These are phyloP conservation scores for Spialia ferax DNA, from an alignment of 2,888 invertebrate genomes.

Conservation along the genomic window DNA sequence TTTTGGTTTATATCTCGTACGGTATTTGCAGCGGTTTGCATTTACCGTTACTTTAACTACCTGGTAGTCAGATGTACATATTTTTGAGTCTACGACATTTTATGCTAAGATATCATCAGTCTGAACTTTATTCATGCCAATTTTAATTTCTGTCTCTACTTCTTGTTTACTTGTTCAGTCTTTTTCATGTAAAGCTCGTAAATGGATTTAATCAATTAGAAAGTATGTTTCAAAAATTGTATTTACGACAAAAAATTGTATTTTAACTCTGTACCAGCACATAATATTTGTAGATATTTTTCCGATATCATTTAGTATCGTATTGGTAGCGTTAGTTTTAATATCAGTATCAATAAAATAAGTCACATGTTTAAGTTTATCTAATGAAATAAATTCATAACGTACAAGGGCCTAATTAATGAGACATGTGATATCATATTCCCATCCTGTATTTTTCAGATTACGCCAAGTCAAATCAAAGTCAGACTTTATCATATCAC, in stretches of 20 bases:
- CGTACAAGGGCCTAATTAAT: constrained; percentile 18
- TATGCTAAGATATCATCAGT: constrained; percentile 21
- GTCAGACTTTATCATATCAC: constrained; percentile 57
- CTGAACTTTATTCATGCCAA: constrained; percentile 9
- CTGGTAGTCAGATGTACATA: constrained; percentile 45
- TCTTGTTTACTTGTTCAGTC: background rate
- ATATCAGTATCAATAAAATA: background rate
- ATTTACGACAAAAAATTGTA: too few species aligned
- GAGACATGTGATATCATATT: constrained; percentile 31
- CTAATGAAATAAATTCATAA: constrained; percentile 20
- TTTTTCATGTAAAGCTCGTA: background rate
- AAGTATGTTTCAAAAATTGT: too few species aligned
- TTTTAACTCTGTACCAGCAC: too few species aligned
- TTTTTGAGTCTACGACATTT: constrained; percentile 42
- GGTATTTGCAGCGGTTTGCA: constrained; percentile 78
- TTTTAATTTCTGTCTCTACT: background rate
- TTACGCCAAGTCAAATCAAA: constrained; percentile 61
- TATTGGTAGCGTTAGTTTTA: background rate
- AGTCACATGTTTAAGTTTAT: constrained; percentile 6
- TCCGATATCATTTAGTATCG: background rate
- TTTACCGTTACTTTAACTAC: constrained; percentile 76
- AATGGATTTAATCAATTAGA: too few species aligned
- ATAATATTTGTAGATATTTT: constrained; percentile 2
- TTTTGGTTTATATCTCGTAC: constrained; percentile 72
- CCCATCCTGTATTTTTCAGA: constrained; percentile 43